These are phyloP conservation scores for Drosophila formosana DNA, from an alignment of 2,888 invertebrate genomes.

Conservation along the genomic window DNA sequence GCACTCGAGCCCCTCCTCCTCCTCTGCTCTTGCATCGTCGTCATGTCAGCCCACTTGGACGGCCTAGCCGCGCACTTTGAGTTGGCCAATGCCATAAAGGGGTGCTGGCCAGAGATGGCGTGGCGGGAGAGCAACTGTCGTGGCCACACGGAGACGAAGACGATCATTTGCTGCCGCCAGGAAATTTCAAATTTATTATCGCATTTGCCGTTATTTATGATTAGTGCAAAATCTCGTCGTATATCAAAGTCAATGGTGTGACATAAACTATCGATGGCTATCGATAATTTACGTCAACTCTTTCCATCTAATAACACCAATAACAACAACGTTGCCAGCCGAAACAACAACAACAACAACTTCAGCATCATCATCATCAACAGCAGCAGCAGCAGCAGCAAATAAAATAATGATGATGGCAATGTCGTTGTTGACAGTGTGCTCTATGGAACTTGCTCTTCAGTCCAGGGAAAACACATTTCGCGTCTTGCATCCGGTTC, in stretches of 20 bases:
- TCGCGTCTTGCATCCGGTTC: constrained; percentile 49
- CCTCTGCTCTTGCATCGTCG: constrained; percentile 4
- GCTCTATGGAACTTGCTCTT: constrained; percentile 25
- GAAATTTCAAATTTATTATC: constrained; percentile 84
- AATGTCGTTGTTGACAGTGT: constrained; percentile 52
- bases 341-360: background rate
- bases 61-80: constrained; percentile 49
- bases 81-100: constrained; percentile 40
- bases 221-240: constrained; percentile 83
- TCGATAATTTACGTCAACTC: constrained; percentile 84
- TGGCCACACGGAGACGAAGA: constrained; percentile 45
- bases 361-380: constrained; percentile 10
- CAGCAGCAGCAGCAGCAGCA: constrained; percentile 18
- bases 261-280: constrained; percentile 82
- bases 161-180: constrained; percentile 81
- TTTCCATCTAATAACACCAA: constrained; percentile 55
- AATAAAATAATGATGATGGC: constrained; percentile 44
- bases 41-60: constrained; percentile 61
- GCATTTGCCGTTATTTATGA: constrained; percentile 85
- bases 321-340: constrained; percentile 9
- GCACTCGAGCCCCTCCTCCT: background rate
- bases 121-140: constrained; percentile 11
- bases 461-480: constrained; percentile 30
- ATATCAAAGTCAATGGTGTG: constrained; percentile 83
- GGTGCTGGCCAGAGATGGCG: constrained; percentile 1